Conservation (phyloP, 1,140 invertebrate species). For the Triops cancriformis region DNA sequence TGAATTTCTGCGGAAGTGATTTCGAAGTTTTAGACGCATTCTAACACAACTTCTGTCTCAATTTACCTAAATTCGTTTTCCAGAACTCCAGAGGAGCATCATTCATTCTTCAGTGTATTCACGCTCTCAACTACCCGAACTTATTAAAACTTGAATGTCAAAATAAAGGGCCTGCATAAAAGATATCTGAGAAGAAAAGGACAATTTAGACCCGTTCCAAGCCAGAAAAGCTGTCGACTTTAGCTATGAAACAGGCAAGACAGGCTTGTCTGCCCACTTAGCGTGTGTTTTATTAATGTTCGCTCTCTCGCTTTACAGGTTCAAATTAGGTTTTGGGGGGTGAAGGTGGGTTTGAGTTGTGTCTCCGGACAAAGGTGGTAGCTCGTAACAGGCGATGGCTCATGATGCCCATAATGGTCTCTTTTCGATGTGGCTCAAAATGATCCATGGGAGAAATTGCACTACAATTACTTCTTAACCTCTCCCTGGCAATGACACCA, state of each 20-base stretch:
- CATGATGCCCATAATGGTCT: neutral
- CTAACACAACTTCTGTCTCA: too few relatives aligned
- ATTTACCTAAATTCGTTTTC: too few relatives aligned
- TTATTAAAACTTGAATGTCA: too few relatives aligned
- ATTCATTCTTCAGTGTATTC: too few relatives aligned
- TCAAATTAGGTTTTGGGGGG: neutral
- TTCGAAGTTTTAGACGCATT: too few relatives aligned
- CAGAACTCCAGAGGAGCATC: too few relatives aligned
- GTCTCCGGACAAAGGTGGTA: neutral
- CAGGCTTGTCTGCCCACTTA: neutral
- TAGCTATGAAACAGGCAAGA: neutral
- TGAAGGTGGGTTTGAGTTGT: slow-evolving; percentile 1
- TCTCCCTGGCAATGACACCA: too few relatives aligned
- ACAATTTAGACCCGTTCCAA: too few relatives aligned
- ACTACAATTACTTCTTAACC: neutral
- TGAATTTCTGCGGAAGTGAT: too few relatives aligned
- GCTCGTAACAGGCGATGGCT: slow-evolving; percentile 7
- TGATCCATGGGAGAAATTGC: neutral
- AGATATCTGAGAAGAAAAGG: too few relatives aligned
- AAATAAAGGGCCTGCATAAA: too few relatives aligned
- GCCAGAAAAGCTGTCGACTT: neutral
- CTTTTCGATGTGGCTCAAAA: neutral
- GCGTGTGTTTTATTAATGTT: neutral
- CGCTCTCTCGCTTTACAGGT: neutral
- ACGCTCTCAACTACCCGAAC: too few relatives aligned